Percentiles rank a stretch among this genome's conserved stretches.
These are phyloP conservation scores for Mythimna pallens DNA, from an alignment of 2,888 invertebrate genomes.

Conservation along the genomic window DNA sequence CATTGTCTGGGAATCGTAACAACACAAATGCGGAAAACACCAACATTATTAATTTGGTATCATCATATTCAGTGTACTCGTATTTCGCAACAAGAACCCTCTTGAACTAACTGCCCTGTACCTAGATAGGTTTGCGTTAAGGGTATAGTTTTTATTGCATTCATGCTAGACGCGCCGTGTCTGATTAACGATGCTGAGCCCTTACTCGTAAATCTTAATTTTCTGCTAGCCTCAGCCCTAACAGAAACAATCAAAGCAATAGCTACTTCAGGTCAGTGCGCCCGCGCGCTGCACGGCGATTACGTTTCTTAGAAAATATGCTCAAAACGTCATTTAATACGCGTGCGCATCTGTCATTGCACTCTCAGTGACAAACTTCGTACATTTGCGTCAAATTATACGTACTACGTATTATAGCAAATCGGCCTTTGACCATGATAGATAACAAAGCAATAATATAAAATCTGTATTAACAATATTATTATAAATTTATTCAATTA, in stretches of 20 bases:
- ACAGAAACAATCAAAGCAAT: neutral
- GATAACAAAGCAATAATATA: constrained; percentile 17
- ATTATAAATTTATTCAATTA: too few relatives aligned
- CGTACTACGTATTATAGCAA: neutral
- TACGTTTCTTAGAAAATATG: neutral
- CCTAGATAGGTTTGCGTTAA: too few relatives aligned
- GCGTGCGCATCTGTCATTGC: neutral
- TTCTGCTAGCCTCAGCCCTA: neutral
- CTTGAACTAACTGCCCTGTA: too few relatives aligned
- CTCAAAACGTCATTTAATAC: neutral
- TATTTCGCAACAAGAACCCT: too few relatives aligned
- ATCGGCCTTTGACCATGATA: constrained; percentile 15
- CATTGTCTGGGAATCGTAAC: neutral
- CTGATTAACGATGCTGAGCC: too few relatives aligned
- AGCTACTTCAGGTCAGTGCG: neutral
- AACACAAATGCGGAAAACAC: too few relatives aligned
- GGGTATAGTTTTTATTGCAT: too few relatives aligned
- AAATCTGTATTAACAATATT: neutral
- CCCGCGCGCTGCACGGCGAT: neutral
- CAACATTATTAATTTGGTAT: too few relatives aligned
- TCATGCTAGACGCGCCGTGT: too few relatives aligned
- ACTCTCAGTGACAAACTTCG: neutral
- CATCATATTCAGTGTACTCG: too few relatives aligned
- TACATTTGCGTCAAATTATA: neutral
- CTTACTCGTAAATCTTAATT: too few relatives aligned